Conservation (phyloP, 2,113 vertebrate species). For the Zootoca vivipara region DNA sequence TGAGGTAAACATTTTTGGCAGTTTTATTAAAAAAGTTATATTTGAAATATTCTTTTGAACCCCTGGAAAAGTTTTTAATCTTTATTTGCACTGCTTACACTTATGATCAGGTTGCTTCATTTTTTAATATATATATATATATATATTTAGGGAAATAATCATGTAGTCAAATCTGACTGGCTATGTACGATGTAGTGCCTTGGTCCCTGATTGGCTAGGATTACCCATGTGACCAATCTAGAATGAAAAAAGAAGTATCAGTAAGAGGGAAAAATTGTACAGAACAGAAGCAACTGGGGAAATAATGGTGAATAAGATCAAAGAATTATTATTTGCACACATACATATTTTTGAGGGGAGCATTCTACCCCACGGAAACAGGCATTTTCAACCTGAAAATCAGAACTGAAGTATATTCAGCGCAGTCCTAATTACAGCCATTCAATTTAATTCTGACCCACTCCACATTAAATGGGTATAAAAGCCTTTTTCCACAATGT, state of each 20-base stretch:
- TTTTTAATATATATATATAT: not conserved
- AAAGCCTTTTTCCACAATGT: slow-evolving; percentile 62
- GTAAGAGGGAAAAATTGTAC: not conserved
- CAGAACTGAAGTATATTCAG: not conserved
- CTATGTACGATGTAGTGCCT: not conserved
- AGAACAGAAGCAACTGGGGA: not conserved
- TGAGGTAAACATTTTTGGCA: not conserved
- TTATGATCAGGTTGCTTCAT: not conserved
- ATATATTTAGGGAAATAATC: not conserved
- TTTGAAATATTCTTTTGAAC: not conserved
- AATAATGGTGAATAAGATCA: not conserved
- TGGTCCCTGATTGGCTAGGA: not conserved
- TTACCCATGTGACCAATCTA: not conserved
- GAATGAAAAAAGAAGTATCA: not conserved
- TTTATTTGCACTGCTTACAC: not conserved
- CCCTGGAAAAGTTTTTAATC: not conserved
- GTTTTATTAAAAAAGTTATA: not conserved
- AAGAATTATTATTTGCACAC: not conserved
- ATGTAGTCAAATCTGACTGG: not conserved
- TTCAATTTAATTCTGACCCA: slow-evolving; percentile 18
- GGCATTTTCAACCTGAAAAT: not conserved
- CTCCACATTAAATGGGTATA: slow-evolving; percentile 50
- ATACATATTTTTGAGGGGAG: not conserved
- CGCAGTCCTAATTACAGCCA: slow-evolving; percentile 1
- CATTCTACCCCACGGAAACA: not conserved